These are phyloP conservation scores for Dryobates pubescens DNA, from an alignment of 2,797 vertebrate genomes.

Conservation along the genomic window DNA sequence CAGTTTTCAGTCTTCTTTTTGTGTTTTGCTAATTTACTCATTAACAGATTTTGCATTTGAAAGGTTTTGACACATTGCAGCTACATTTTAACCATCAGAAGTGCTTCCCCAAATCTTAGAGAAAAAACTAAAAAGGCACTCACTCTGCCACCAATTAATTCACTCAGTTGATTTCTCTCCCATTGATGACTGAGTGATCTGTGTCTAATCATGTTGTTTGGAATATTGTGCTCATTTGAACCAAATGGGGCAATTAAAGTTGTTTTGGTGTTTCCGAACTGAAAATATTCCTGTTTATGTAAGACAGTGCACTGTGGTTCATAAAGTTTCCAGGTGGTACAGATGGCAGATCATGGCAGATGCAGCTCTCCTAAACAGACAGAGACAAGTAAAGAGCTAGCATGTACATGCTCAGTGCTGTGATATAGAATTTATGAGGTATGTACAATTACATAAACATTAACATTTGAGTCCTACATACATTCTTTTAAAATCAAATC, in stretches of 20 bases:
- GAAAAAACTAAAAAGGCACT: background rate
- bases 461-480: background rate
- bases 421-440: background rate
- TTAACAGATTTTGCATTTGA: background rate
- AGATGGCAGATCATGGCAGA: background rate
- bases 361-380: background rate
- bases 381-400: background rate
- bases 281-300: background rate
- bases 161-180: background rate
- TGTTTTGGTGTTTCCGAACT: background rate
- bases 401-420: background rate
- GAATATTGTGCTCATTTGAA: background rate
- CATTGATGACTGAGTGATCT: background rate
- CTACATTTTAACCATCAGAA: background rate
- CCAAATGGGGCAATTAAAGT: background rate
- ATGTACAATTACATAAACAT: background rate
- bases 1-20: background rate
- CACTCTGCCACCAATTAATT: background rate
- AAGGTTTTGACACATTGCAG: background rate
- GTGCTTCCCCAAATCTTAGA: background rate
- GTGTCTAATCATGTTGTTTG: background rate
- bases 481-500: background rate
- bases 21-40: background rate
- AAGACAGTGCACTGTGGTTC: background rate
- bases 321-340: background rate